These are phyloP conservation scores for Drosophila merina DNA, from an alignment of 2,888 invertebrate species.

Conservation along the genomic window DNA sequence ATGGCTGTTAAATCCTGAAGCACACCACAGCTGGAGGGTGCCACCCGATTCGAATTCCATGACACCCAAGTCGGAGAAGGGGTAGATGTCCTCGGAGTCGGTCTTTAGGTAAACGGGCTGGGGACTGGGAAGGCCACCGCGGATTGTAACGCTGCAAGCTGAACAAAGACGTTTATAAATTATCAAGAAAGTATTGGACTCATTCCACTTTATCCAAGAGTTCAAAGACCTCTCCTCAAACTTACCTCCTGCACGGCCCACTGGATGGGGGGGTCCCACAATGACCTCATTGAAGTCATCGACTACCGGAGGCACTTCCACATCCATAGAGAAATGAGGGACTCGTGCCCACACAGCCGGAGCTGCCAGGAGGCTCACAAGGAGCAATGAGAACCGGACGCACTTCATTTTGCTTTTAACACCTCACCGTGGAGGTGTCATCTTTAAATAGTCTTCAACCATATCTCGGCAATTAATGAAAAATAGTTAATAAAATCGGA, in stretches of 20 bases:
- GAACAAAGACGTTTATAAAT: neutral
- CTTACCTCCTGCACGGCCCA: constrained; percentile 65
- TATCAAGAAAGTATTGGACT: neutral
- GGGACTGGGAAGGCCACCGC: constrained; percentile 83
- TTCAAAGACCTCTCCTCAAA: neutral
- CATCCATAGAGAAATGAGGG: constrained; percentile 21
- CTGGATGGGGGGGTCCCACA: constrained; percentile 33
- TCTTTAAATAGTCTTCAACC: constrained; percentile 58
- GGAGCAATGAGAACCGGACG: constrained; percentile 54
- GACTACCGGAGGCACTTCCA: constrained; percentile 54
- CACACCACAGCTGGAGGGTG: constrained; percentile 80
- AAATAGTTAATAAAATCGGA: constrained; percentile 36
- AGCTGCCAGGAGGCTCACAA: constrained; percentile 49
- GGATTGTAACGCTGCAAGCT: constrained; percentile 73
- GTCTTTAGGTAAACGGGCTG: constrained; percentile 86
- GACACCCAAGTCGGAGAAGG: constrained; percentile 69
- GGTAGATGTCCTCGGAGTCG: constrained; percentile 76
- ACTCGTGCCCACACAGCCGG: constrained; percentile 53
- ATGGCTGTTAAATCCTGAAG: constrained; percentile 68
- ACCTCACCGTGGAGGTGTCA: constrained; percentile 6
- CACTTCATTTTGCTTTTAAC: constrained; percentile 68
- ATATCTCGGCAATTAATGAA: constrained; percentile 54
- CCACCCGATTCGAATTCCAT: constrained; percentile 71
- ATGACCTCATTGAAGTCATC: constrained; percentile 47
- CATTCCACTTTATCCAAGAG: neutral